Evolutionary conservation across 2,888 invertebrate genomes (phyloP).

Genomic region (Lithophane ornitopus): DNA sequence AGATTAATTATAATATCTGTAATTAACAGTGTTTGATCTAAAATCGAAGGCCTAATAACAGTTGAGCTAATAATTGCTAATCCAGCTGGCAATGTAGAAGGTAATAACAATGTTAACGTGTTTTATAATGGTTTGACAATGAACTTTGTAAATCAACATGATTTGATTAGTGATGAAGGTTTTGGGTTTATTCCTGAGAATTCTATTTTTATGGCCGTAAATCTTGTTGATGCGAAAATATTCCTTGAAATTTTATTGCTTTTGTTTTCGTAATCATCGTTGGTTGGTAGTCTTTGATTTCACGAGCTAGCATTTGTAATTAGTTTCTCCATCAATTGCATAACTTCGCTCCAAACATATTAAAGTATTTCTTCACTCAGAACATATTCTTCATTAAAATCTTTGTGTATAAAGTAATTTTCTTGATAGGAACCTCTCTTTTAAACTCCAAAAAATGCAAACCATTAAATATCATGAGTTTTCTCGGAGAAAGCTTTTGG

Average conservation of each 20-base stretch:
- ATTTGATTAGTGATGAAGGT: slow-evolving; percentile 27
- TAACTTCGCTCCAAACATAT: background rate
- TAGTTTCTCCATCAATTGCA: background rate
- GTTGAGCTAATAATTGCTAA: slow-evolving; percentile 29
- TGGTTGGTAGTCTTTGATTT: slow-evolving; percentile 5
- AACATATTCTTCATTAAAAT: background rate
- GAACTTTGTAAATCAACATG: slow-evolving; percentile 30
- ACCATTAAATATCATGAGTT: background rate
- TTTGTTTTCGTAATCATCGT: slow-evolving; percentile 20
- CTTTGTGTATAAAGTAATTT: background rate
- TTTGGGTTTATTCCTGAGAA: slow-evolving; percentile 20
- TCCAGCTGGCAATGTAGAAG: slow-evolving; percentile 27
- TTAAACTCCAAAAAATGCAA: background rate
- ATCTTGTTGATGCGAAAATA: slow-evolving; percentile 8
- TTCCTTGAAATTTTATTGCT: slow-evolving; percentile 22
- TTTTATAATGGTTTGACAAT: slow-evolving; percentile 39
- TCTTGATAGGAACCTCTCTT: background rate
- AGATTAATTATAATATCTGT: slow-evolving; percentile 29
- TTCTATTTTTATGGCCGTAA: background rate
- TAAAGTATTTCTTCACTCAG: background rate
- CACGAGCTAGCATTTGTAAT: background rate
- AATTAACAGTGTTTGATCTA: slow-evolving; percentile 23
- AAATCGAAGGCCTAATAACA: slow-evolving; percentile 19
- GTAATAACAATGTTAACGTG: slow-evolving; percentile 14
- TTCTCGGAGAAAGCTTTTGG: slow-evolving; percentile 33